phyloP scores from a whole-genome alignment of 2,113 vertebrate genomes.

The Ptychochromis oligacanthus region DNA sequence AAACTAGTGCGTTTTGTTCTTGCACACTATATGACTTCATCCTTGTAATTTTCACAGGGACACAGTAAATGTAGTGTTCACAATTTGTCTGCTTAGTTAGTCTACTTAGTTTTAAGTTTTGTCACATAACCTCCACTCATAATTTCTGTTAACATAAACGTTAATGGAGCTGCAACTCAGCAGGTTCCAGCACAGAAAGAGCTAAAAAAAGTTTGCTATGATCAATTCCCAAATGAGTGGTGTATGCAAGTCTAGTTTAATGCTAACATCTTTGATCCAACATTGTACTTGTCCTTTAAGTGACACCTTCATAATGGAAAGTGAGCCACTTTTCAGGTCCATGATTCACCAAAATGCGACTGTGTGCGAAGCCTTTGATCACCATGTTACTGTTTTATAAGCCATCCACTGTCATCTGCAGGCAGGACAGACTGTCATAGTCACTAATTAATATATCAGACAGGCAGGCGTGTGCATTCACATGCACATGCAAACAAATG shows the following conservation, averaged over 20 bases:
- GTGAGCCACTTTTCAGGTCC: slow-evolving; percentile 56
- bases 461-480: slow-evolving; percentile 3
- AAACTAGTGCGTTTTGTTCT: background rate
- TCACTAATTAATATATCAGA: slow-evolving; percentile 63
- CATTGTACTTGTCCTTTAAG: slow-evolving; percentile 7
- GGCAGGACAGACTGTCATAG: slow-evolving; percentile 65
- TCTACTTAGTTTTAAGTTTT: background rate
- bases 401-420: slow-evolving; percentile 67
- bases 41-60: background rate
- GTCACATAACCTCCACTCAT: background rate
- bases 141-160: background rate
- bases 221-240: background rate
- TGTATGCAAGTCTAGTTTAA: background rate
- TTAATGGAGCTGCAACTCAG: background rate
- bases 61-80: background rate
- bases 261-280: slow-evolving; percentile 6
- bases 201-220: background rate
- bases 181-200: background rate
- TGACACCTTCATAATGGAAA: slow-evolving; percentile 52
- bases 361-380: slow-evolving; percentile 78
- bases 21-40: background rate
- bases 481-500: background rate
- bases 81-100: background rate
- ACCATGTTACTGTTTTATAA: slow-evolving; percentile 68
- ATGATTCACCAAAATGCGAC: slow-evolving; percentile 75